Base-by-base conservation (phyloP, 2,113 vertebrate genomes). In the Girardinichthys multiradiatus region DNA sequence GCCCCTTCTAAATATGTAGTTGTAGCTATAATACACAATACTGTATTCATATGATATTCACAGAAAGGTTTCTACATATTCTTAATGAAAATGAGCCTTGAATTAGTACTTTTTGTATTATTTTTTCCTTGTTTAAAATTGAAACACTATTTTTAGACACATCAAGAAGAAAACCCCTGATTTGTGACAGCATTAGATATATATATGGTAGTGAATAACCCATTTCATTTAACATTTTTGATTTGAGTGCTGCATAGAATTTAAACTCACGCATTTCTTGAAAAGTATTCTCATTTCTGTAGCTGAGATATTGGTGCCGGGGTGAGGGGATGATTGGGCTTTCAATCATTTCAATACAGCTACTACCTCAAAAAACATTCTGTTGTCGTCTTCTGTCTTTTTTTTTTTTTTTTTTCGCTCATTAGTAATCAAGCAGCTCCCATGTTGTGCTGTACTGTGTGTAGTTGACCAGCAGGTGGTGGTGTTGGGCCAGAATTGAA, bases 331-430 rank as follows among this genome's bases (percentile, higher is more conserved):
- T 90, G 89, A 89, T 88, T 89, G 87, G 91, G 87, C 91, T 89
- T 77, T 92, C 86, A 91, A 91, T 92, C 91, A 91, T 92, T 92
- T 92, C 83, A 93, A 94, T 94, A 93, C 92, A 94, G 91, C 87
- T 92, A 92, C 91, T 94, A 94, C 91, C 91, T 92, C 91, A 91
- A 90, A 91, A 74, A 75, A 54, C 37, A 29, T 1, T 12, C 12
- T 9, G 77, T 3, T 63, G 70, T 77, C 28, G 12, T 82, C 3
- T 7, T 80, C 62, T 60, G 15, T 78, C 15, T 80, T 12, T 26
- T 21, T 27, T 27, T 13, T 33, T 80, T 12, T 26, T 21, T 27
- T 57, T 27, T 58, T 2, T 45, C 9, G 39, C n/a, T 14, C 2
- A 4, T 61, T 14, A 37, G 2, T 27, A n/a, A 10, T n/a, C 1